A percentile compares a stretch with the other conserved stretches of the same genome.
phyloP scores from a whole-genome alignment of 2,888 invertebrate species.

The Odontothrips loti region DNA sequence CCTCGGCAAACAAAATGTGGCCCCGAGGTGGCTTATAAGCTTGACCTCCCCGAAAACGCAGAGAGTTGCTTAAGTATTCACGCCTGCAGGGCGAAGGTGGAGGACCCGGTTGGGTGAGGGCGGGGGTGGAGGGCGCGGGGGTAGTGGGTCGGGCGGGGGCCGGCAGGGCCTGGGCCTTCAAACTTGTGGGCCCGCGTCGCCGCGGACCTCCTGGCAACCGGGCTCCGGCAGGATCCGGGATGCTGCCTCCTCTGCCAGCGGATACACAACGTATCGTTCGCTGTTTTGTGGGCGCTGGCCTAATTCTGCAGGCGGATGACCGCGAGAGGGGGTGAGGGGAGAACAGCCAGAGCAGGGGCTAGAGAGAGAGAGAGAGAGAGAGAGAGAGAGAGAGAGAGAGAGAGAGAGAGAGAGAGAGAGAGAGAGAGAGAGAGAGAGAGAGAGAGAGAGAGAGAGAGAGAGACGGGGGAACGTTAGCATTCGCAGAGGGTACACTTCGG shows the following conservation, averaged over 20 bases:
- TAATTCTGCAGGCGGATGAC: background rate
- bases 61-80: constrained; percentile 19
- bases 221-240: too few relatives aligned
- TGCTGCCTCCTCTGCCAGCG: background rate
- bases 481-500: too few relatives aligned
- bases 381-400: too few relatives aligned
- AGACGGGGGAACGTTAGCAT: too few relatives aligned
- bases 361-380: too few relatives aligned
- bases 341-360: too few relatives aligned
- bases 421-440: too few relatives aligned
- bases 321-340: background rate
- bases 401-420: too few relatives aligned
- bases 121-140: too few relatives aligned
- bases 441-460: too few relatives aligned
- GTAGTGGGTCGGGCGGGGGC: too few relatives aligned
- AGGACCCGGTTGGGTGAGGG: background rate
- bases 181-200: background rate
- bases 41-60: constrained; percentile 4
- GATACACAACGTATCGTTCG: background rate
- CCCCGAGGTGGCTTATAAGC: constrained; percentile 2
- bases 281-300: background rate
- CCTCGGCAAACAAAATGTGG: constrained; percentile 3
- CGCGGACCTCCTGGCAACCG: background rate
- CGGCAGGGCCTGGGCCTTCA: background rate
- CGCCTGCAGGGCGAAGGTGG: background rate